These are phyloP conservation scores for Heliothis subflexa DNA, from an alignment of 1,140 invertebrate species.

Conservation along the genomic window DNA sequence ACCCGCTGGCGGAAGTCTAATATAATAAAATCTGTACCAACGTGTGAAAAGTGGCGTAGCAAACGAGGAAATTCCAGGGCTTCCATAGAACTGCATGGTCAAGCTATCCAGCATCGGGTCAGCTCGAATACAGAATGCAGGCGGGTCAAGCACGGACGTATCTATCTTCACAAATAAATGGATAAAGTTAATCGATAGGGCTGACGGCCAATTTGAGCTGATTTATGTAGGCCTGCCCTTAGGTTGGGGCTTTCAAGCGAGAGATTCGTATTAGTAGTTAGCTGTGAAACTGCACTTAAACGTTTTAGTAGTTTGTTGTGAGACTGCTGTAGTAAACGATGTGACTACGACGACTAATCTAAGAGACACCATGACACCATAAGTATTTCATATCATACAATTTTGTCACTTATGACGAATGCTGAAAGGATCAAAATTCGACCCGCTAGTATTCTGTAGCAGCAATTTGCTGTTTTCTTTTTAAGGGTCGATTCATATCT, in stretches of 20 bases:
- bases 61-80: constrained; percentile 67
- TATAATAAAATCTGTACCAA: constrained; percentile 52
- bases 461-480: too few relatives aligned
- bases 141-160: constrained; percentile 60
- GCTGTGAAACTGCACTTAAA: too few relatives aligned
- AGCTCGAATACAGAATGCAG: constrained; percentile 68
- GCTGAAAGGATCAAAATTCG: too few relatives aligned
- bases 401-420: too few relatives aligned
- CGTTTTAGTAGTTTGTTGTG: too few relatives aligned
- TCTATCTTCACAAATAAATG: constrained; percentile 55
- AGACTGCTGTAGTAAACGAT: too few relatives aligned
- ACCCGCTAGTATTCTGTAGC: too few relatives aligned
- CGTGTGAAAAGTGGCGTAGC: constrained; percentile 72
- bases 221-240: constrained; percentile 21
- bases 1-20: too few relatives aligned
- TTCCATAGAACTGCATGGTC: constrained; percentile 74
- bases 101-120: constrained; percentile 75
- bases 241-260: constrained; percentile 6
- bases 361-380: too few relatives aligned
- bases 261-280: not conserved
- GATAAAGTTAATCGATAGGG: constrained; percentile 24
- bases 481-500: too few relatives aligned
- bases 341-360: too few relatives aligned
- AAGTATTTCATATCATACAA: too few relatives aligned
- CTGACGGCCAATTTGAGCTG: constrained; percentile 6